These are phyloP conservation scores for Amazona vittata DNA, from an alignment of 2,113 vertebrate species.

Conservation along the genomic window DNA sequence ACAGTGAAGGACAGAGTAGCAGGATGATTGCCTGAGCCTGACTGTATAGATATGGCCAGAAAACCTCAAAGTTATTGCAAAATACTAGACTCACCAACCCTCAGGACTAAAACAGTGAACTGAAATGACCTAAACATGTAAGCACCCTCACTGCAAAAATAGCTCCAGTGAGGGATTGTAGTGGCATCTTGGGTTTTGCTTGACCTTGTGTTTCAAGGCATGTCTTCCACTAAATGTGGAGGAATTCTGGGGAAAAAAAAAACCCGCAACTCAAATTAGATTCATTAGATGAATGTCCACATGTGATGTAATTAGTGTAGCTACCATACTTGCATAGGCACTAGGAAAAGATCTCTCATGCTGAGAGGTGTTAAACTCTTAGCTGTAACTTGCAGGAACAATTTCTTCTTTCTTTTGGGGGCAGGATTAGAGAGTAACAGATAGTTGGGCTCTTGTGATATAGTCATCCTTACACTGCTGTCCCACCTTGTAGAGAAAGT, in stretches of 20 bases:
- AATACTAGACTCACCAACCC: background rate
- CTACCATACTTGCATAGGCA: background rate
- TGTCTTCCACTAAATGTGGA: background rate
- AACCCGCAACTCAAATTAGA: background rate
- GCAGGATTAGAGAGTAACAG: background rate
- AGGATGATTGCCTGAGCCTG: background rate
- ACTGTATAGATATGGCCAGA: background rate
- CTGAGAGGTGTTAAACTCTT: background rate
- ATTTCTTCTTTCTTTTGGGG: background rate
- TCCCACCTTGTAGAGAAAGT: background rate
- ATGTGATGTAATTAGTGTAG: background rate
- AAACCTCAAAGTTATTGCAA: background rate
- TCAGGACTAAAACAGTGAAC: rapidly evolving
- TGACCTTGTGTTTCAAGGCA: background rate
- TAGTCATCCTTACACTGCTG: background rate
- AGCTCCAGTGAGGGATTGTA: background rate
- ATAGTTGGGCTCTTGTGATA: background rate
- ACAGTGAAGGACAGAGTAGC: background rate
- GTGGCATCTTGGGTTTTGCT: rapidly evolving
- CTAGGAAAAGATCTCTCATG: background rate
- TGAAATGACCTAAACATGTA: background rate
- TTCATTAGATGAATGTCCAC: background rate
- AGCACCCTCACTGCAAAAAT: rapidly evolving
- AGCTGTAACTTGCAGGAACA: background rate
- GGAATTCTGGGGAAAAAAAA: background rate